A percentile compares a stretch with the other conserved stretches of the same genome.
phyloP scores from a whole-genome alignment of 2,888 invertebrate genomes.

The Malthinus flaveolus region DNA sequence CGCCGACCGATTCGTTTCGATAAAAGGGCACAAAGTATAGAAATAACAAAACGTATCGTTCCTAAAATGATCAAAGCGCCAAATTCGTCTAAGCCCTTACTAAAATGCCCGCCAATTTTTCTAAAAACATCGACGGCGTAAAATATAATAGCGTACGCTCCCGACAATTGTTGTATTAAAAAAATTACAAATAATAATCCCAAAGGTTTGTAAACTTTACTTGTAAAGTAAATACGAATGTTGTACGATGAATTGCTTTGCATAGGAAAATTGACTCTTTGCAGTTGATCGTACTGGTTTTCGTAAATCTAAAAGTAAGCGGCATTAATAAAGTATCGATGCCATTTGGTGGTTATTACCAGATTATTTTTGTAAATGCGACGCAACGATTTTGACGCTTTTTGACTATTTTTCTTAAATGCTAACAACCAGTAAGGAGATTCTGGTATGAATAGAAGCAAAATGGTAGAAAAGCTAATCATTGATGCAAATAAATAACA shows the following conservation, averaged over 20 bases:
- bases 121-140: constrained; percentile 61
- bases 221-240: neutral
- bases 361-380: constrained; percentile 54
- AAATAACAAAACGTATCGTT: constrained; percentile 58
- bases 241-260: neutral
- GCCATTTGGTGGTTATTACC: constrained; percentile 37
- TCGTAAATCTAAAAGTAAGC: neutral
- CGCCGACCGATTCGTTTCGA: constrained; percentile 58
- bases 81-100: constrained; percentile 54
- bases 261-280: neutral
- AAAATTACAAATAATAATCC: constrained; percentile 56
- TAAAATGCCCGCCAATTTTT: constrained; percentile 54
- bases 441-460: constrained; percentile 57
- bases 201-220: constrained; percentile 57
- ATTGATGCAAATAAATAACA: constrained; percentile 54
- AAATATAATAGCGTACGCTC: constrained; percentile 62
- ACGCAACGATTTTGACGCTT: constrained; percentile 51
- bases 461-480: constrained; percentile 46
- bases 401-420: constrained; percentile 49
- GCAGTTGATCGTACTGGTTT: neutral
- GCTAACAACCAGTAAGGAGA: constrained; percentile 62
- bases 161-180: constrained; percentile 61
- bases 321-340: neutral
- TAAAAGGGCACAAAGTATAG: constrained; percentile 55
- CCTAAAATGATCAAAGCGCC: constrained; percentile 58